Conservation (phyloP, 53 echinoderm and acorn worm species). For the Holothuria leucospilota region DNA sequence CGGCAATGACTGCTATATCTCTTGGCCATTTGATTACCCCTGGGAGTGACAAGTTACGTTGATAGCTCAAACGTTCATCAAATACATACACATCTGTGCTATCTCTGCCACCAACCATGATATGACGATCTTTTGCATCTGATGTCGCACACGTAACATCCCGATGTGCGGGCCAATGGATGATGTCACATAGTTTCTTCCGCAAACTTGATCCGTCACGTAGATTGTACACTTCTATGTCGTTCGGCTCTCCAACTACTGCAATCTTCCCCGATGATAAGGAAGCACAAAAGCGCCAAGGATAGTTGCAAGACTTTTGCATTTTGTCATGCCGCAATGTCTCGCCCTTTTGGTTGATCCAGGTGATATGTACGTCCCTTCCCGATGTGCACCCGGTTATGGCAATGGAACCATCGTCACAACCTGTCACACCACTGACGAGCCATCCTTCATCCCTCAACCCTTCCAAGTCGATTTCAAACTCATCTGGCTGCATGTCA, state of each 20-base stretch:
- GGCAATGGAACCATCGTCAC: constrained; percentile 10
- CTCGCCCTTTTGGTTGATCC: not conserved
- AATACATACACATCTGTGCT: constrained; percentile 2
- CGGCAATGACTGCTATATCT: not conserved
- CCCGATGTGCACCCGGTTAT: not conserved
- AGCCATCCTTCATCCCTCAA: not conserved
- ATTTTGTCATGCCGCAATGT: not conserved
- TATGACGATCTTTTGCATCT: not conserved
- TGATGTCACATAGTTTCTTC: not conserved
- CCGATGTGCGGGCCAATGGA: not conserved
- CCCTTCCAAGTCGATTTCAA: not conserved
- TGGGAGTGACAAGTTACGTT: not conserved
- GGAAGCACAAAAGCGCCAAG: not conserved
- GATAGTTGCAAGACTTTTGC: not conserved
- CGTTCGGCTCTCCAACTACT: not conserved
- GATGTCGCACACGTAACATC: not conserved
- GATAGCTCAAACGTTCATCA: not conserved
- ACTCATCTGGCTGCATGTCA: constrained; percentile 1
- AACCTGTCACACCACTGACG: not conserved
- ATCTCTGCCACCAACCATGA: not conserved
- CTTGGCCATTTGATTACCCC: constrained; percentile 5
- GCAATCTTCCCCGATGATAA: not conserved
- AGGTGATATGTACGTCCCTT: not conserved
- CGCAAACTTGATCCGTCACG: not conserved
- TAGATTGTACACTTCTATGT: not conserved